Evolutionary conservation across 2,797 vertebrate species (phyloP).

Genomic region (Pampus argenteus): DNA sequence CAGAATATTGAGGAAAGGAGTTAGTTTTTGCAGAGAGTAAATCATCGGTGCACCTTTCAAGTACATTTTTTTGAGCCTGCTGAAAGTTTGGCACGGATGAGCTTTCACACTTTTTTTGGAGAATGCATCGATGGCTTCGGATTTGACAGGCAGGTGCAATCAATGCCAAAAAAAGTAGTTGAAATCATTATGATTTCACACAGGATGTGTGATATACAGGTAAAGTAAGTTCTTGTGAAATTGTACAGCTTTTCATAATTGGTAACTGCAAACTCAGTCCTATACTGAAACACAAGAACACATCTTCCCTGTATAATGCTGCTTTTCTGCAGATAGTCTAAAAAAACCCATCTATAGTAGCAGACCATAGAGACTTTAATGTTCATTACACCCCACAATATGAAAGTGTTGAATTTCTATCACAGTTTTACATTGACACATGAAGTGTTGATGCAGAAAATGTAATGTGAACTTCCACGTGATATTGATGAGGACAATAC

Average conservation of each 20-base stretch:
- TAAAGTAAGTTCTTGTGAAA: slow-evolving; percentile 7
- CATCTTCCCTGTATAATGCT: neutral
- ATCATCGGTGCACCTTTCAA: slow-evolving; percentile 46
- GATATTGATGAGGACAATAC: slow-evolving; percentile 66
- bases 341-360: slow-evolving; percentile 3
- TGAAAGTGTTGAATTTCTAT: neutral
- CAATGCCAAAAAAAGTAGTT: slow-evolving; percentile 57
- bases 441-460: neutral
- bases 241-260: slow-evolving; percentile 6
- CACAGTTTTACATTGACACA: neutral
- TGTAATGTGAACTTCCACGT: neutral
- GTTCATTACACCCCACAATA: neutral
- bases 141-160: slow-evolving; percentile 39
- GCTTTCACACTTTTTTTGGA: neutral
- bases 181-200: slow-evolving; percentile 35
- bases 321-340: neutral
- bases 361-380: neutral
- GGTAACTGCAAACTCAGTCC: slow-evolving; percentile 5
- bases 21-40: slow-evolving; percentile 83
- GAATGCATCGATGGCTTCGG: neutral
- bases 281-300: slow-evolving; percentile 56
- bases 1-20: slow-evolving; percentile 90
- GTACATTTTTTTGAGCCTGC: slow-evolving; percentile 45
- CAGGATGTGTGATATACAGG: slow-evolving; percentile 9
- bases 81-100: neutral